Conservation (phyloP, 2,113 vertebrate genomes). For the Anguilla japonica region DNA sequence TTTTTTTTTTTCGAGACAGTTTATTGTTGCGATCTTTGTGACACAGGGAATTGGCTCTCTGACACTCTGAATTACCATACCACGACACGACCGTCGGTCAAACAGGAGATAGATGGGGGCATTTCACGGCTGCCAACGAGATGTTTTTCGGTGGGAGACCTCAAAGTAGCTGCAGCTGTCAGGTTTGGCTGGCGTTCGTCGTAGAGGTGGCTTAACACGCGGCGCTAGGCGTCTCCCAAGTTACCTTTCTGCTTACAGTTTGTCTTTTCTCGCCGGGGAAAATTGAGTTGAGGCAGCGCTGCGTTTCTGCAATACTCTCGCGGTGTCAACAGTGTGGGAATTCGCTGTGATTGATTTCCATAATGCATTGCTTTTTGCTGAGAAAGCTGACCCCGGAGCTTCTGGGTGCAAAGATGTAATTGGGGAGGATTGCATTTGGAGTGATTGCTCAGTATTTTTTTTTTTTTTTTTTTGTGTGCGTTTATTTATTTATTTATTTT, state of each 20-base stretch:
- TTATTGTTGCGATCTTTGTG: constrained; percentile 16
- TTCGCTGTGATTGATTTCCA: constrained; percentile 58
- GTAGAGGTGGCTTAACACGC: neutral
- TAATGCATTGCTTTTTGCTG: constrained; percentile 44
- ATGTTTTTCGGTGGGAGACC: neutral
- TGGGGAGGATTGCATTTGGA: constrained; percentile 71
- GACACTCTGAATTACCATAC: constrained; percentile 14
- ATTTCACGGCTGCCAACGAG: neutral
- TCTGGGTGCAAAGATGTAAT: constrained; percentile 58
- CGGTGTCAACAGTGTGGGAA: constrained; percentile 49
- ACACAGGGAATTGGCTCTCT: constrained; percentile 20
- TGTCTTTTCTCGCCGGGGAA: neutral
- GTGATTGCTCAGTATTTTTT: constrained; percentile 47
- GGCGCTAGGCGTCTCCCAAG: neutral
- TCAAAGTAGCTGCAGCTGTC: neutral
- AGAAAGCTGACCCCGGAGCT: constrained; percentile 41
- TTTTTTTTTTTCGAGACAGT: constrained; percentile 13
- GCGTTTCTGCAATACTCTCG: constrained; percentile 55
- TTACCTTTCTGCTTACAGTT: neutral
- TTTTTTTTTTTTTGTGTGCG: neutral
- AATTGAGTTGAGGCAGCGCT: constrained; percentile 26
- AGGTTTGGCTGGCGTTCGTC: neutral
- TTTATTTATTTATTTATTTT: too few relatives aligned
- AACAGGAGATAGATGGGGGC: neutral
- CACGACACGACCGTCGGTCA: neutral